Percentiles rank a stretch among this genome's conserved stretches.
These are phyloP conservation scores for Bombus breviceps DNA, from an alignment of 1,140 invertebrate genomes.

Conservation along the genomic window DNA sequence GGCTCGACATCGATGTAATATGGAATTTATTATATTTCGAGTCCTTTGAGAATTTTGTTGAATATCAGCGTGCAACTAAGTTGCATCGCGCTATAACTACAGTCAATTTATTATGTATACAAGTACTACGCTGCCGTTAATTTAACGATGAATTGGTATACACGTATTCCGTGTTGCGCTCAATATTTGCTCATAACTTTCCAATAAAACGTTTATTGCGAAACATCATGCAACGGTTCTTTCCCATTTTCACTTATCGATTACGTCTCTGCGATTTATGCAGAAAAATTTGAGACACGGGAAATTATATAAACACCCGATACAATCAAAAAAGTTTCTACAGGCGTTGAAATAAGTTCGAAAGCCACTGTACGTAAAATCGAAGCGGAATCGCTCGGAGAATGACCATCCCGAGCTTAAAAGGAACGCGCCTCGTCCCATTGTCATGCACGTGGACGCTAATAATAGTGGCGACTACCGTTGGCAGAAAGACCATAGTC, in stretches of 20 bases:
- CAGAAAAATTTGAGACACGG: too few species aligned
- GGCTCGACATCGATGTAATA: background rate
- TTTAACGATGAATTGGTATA: background rate
- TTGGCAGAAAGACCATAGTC: slow-evolving; percentile 6
- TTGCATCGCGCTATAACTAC: background rate
- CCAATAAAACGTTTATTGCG: background rate
- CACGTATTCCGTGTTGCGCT: background rate
- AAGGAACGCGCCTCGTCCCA: background rate
- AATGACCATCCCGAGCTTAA: background rate
- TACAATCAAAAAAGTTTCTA: too few species aligned
- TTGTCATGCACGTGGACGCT: slow-evolving; percentile 28
- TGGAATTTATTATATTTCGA: background rate
- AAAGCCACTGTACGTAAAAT: background rate
- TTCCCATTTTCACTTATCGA: background rate
- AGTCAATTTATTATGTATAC: background rate
- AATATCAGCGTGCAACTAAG: background rate
- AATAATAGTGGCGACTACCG: slow-evolving; percentile 13
- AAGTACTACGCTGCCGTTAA: background rate
- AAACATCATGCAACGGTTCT: background rate
- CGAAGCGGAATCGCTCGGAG: background rate
- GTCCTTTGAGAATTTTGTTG: background rate
- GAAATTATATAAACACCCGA: too few species aligned
- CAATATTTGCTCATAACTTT: too few species aligned
- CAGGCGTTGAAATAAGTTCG: background rate
- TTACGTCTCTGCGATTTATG: too few species aligned